phyloP scores from a whole-genome alignment of 2,888 invertebrate species.

The Anthophora plumipes region DNA sequence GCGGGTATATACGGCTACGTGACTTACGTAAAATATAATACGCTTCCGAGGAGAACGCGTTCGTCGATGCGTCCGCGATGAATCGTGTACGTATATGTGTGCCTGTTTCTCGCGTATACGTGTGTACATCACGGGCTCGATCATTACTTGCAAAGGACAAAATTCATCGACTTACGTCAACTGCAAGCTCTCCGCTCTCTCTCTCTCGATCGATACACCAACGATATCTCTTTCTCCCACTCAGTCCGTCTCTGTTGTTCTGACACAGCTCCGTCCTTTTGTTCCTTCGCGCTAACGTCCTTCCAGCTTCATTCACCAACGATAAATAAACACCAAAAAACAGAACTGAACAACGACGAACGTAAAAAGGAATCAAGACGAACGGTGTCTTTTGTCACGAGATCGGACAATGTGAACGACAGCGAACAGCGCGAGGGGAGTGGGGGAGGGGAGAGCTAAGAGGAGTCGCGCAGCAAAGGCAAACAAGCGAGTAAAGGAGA shows the following conservation, averaged over 20 bases:
- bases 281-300: conserved; percentile 44
- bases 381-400: conserved; percentile 26
- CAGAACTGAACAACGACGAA: conserved; percentile 21
- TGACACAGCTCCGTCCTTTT: conserved; percentile 55
- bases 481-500: neutral
- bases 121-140: conserved; percentile 1
- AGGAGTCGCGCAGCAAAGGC: neutral
- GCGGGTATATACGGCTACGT: conserved; percentile 30
- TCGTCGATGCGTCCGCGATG: neutral
- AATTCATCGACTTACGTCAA: conserved; percentile 77
- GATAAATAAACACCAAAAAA: conserved; percentile 45
- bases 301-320: conserved; percentile 35
- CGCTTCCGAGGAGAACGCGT: neutral
- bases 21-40: conserved; percentile 50
- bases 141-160: conserved; percentile 46
- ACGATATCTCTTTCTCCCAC: conserved; percentile 57
- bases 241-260: conserved; percentile 20
- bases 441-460: too few relatives aligned
- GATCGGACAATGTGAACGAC: neutral
- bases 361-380: conserved; percentile 6
- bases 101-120: neutral
- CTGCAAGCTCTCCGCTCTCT: conserved; percentile 61
- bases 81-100: neutral
- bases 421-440: too few relatives aligned
- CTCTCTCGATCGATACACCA: conserved; percentile 76